Conservation (phyloP, 2,888 invertebrate genomes). For the Melipona bicolor region DNA sequence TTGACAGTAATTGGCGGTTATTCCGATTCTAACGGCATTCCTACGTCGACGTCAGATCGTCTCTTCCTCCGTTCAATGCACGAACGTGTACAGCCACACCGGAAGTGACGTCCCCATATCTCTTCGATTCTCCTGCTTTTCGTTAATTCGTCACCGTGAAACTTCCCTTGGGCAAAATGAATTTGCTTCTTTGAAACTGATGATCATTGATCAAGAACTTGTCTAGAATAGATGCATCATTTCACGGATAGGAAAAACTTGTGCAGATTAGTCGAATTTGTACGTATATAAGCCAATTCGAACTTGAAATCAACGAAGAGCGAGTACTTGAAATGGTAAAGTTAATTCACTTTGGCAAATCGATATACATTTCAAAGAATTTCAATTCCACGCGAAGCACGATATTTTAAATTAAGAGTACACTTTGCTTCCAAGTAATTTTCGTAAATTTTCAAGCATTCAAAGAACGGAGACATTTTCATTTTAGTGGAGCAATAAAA, state of each 20-base stretch:
- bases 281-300: neutral
- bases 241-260: neutral
- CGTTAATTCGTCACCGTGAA: conserved; percentile 13
- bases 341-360: neutral
- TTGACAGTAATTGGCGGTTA: conserved; percentile 82
- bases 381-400: neutral
- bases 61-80: conserved; percentile 41
- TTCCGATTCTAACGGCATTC: conserved; percentile 75
- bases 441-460: neutral
- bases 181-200: neutral
- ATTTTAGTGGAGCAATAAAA: neutral
- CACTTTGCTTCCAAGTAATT: neutral
- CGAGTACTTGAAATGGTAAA: neutral
- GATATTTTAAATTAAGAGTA: neutral
- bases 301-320: neutral
- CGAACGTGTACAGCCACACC: conserved; percentile 38
- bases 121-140: conserved; percentile 3
- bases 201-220: neutral
- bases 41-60: conserved; percentile 69
- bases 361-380: neutral
- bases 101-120: conserved; percentile 17
- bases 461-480: neutral
- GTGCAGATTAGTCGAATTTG: neutral
- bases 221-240: no score
- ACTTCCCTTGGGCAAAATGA: neutral